Evolutionary conservation across 2,888 invertebrate species (phyloP).

Genomic region (Trisateles emortualis): DNA sequence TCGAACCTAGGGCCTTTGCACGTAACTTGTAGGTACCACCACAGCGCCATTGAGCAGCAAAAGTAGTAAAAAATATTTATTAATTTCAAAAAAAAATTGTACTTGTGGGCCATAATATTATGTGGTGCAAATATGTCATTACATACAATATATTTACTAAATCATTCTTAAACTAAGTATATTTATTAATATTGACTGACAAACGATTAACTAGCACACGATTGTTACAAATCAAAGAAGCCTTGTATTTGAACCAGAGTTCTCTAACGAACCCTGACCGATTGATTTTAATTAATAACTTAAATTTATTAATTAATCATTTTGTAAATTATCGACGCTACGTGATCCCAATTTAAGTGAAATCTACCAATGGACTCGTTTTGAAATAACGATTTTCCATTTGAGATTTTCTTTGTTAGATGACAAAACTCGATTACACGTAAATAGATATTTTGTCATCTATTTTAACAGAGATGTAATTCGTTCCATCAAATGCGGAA

Average conservation of each 20-base stretch:
- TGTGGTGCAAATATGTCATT: no score
- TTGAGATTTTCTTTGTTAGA: not conserved
- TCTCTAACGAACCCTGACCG: not conserved
- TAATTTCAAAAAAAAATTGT: no score
- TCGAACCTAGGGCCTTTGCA: no score
- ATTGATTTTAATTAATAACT: not conserved
- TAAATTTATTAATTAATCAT: not conserved
- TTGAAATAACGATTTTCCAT: constrained; percentile 2
- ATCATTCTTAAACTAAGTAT: no score
- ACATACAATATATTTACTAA: no score
- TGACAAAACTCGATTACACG: not conserved
- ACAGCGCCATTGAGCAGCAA: no score
- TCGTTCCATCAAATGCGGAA: constrained; percentile 26
- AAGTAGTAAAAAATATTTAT: no score
- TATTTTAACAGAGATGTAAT: constrained; percentile 11
- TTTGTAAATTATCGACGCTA: not conserved
- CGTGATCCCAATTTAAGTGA: constrained; percentile 1
- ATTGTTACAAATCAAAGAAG: not conserved
- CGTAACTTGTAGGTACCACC: no score
- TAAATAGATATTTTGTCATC: constrained; percentile 9
- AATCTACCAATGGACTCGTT: not conserved
- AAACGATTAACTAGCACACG: not conserved
- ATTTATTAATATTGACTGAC: no score
- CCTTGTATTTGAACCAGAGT: not conserved
- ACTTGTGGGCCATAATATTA: no score